Percentiles rank a stretch among this genome's conserved stretches.
Conservation (phyloP, 2,113 vertebrate genomes). For the Uropsilus gracilis region DNA sequence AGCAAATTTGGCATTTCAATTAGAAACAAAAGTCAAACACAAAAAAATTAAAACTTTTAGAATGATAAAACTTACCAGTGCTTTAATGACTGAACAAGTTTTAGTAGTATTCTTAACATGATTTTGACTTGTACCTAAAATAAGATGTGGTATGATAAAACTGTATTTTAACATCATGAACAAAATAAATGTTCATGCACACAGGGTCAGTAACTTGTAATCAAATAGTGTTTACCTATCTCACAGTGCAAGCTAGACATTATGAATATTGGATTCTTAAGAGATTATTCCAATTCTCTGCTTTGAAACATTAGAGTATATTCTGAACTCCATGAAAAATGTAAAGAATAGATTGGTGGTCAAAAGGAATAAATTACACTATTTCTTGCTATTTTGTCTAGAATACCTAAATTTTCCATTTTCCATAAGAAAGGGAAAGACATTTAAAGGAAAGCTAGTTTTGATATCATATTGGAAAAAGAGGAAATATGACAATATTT, state of each 20-base stretch:
- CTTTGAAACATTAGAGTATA: not conserved
- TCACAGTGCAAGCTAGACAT: not conserved
- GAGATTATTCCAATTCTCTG: not conserved
- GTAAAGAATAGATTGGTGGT: not conserved
- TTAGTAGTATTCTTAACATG: not conserved
- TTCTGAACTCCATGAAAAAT: not conserved
- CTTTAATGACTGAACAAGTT: not conserved
- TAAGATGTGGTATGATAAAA: not conserved
- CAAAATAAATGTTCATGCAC: not conserved
- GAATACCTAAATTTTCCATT: slow-evolving; percentile 23
- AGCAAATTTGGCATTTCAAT: not conserved
- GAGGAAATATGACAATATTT: not conserved
- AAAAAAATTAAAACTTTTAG: not conserved
- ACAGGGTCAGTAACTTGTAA: not conserved
- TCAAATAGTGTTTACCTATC: not conserved
- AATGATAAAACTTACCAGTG: not conserved
- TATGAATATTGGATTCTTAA: not conserved
- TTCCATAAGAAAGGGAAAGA: not conserved
- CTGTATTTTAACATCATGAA: not conserved
- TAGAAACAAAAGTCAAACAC: not conserved
- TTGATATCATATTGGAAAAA: not conserved
- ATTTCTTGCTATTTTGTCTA: not conserved
- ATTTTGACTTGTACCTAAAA: not conserved
- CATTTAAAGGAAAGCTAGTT: not conserved
- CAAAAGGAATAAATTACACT: not conserved